Evolutionary conservation across 2,888 invertebrate genomes (phyloP).

Genomic region (Aspidiotus rigidus): DNA sequence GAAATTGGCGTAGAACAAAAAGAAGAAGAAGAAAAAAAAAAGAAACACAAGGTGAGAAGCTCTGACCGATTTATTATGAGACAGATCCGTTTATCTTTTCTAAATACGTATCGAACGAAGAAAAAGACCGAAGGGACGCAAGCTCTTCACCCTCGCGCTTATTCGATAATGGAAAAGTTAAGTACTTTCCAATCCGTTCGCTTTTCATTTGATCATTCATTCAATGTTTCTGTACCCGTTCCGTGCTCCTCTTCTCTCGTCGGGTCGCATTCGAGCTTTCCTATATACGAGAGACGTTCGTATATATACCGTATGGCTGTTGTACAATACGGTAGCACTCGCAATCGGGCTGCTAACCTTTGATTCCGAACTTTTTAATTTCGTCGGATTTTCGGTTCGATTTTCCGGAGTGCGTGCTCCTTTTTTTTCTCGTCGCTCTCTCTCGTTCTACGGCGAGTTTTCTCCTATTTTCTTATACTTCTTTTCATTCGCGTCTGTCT

Average conservation of each 20-base stretch:
- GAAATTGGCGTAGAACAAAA: neutral
- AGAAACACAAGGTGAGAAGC: neutral
- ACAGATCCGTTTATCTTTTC: neutral
- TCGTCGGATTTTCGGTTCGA: conserved; percentile 7
- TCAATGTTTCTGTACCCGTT: conserved; percentile 27
- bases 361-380: conserved; percentile 6
- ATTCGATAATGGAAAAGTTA: conserved; percentile 31
- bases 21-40: neutral
- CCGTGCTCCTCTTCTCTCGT: neutral
- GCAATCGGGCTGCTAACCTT: too few relatives aligned
- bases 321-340: too few relatives aligned
- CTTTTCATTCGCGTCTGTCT: too few relatives aligned
- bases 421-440: neutral
- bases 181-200: conserved; percentile 31
- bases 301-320: too few relatives aligned
- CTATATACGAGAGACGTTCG: too few relatives aligned
- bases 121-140: conserved; percentile 18
- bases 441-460: neutral
- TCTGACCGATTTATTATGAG: conserved; percentile 16
- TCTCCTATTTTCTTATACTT: too few relatives aligned
- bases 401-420: neutral
- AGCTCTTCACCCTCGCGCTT: conserved; percentile 22
- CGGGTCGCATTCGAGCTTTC: too few relatives aligned
- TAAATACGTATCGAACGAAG: conserved; percentile 5
- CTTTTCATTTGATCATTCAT: conserved; percentile 30